phyloP scores from a whole-genome alignment of 92 coral and sea anemone species.

The Paramuricea clavata region DNA sequence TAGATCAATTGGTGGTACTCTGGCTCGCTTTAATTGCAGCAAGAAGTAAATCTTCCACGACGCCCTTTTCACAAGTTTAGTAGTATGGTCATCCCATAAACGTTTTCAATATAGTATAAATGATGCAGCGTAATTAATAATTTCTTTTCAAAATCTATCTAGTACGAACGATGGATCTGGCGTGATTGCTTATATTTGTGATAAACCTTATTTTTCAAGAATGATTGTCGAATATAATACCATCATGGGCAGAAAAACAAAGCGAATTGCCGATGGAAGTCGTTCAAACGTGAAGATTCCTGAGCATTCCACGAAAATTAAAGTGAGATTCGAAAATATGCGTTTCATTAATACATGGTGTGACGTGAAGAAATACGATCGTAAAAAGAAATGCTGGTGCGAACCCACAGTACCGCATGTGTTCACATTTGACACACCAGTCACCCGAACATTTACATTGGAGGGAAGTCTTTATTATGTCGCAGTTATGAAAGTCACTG shows the following conservation, averaged over 20 bases:
- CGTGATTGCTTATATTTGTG: too few species aligned
- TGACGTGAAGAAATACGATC: conserved; percentile 43
- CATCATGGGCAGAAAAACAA: background rate
- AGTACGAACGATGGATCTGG: too few species aligned
- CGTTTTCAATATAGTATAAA: too few species aligned
- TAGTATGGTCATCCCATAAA: too few species aligned
- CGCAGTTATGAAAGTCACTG: conserved; percentile 36
- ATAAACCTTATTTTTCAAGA: background rate
- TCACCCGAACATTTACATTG: conserved; percentile 33
- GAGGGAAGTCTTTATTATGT: conserved; percentile 25
- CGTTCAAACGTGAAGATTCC: conserved; percentile 16
- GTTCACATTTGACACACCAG: conserved; percentile 11
- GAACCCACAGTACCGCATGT: conserved; percentile 25
- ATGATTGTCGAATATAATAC: conserved; percentile 30
- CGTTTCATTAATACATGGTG: conserved; percentile 19
- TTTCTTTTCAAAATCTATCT: too few species aligned
- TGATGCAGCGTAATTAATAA: too few species aligned
- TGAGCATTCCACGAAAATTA: conserved; percentile 1
- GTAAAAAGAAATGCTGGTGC: conserved; percentile 1
- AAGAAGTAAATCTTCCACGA: too few species aligned
- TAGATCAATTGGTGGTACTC: too few species aligned
- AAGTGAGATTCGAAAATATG: conserved; percentile 24
- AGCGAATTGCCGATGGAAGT: conserved; percentile 24
- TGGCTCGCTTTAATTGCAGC: too few species aligned
- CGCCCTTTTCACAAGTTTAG: too few species aligned